Evolutionary conservation across 2,113 vertebrate genomes (phyloP).

Genomic region (Salvelinus fontinalis): DNA sequence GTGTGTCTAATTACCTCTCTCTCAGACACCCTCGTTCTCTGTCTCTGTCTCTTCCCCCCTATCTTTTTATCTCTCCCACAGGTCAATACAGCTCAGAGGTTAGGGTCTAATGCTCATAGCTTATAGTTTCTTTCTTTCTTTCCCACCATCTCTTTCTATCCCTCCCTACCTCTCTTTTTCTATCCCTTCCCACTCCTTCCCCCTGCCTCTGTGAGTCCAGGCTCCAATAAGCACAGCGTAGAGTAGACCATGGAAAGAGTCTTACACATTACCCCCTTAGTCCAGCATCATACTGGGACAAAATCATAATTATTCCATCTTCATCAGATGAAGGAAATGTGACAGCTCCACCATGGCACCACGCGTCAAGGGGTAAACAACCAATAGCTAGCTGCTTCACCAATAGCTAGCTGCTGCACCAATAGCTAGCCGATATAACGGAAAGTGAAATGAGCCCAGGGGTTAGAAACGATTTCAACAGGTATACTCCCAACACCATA

Average conservation of each 20-base stretch:
- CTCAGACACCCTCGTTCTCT: background rate
- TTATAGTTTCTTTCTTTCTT: background rate
- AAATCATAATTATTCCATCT: conserved; percentile 24
- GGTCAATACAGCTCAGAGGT: background rate
- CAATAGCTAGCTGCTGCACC: conserved; percentile 20
- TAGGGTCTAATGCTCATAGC: no score
- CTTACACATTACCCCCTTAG: no score
- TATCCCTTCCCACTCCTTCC: background rate
- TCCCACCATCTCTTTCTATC: background rate
- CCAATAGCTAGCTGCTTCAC: conserved; percentile 28
- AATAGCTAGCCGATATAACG: no score
- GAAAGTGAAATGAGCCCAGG: no score
- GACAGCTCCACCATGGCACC: no score
- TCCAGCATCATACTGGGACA: conserved; percentile 1
- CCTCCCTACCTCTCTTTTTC: conserved; percentile 12
- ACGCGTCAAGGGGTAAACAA: no score
- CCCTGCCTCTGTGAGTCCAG: conserved; percentile 16
- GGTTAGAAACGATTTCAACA: no score
- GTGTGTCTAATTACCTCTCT: conserved; percentile 12
- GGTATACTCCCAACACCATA: no score
- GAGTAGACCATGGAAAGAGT: background rate
- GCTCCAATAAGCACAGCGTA: conserved; percentile 26
- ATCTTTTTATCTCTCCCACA: background rate
- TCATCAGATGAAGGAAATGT: conserved; percentile 17
- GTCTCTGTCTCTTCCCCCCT: background rate